phyloP scores from a whole-genome alignment of 1,140 invertebrate species.

The Oncopodura yosiiana region DNA sequence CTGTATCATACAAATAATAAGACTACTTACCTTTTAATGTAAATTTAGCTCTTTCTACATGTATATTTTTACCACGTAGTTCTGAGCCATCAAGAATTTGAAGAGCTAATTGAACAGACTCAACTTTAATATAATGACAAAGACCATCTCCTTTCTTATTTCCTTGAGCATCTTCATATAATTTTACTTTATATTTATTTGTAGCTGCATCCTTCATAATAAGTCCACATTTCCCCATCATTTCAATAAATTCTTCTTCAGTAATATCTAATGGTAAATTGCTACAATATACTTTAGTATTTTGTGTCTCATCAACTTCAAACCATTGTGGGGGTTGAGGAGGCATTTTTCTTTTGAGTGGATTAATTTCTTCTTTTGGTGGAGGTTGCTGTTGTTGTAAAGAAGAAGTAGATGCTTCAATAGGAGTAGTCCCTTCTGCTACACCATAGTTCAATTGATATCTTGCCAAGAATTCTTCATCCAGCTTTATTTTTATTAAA shows the following conservation, averaged over 20 bases:
- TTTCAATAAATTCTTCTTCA: conserved; percentile 75
- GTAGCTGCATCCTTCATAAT: conserved; percentile 75
- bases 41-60: conserved; percentile 88
- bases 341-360: conserved; percentile 37
- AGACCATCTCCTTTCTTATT: conserved; percentile 89
- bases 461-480: conserved; percentile 89
- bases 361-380: conserved; percentile 43
- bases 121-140: conserved; percentile 94
- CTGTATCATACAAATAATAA: too few relatives aligned
- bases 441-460: conserved; percentile 96
- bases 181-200: conserved; percentile 83
- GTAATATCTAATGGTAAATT: conserved; percentile 83
- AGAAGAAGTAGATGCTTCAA: conserved; percentile 36
- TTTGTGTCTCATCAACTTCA: conserved; percentile 79
- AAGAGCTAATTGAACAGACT: conserved; percentile 87
- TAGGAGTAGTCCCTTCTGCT: conserved; percentile 36
- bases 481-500: conserved; percentile 57
- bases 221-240: conserved; percentile 95
- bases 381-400: conserved; percentile 37
- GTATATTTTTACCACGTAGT: conserved; percentile 63
- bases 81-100: conserved; percentile 84
- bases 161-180: conserved; percentile 76
- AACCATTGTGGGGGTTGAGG: conserved; percentile 65
- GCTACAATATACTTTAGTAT: conserved; percentile 94
- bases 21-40: too few relatives aligned